These are phyloP conservation scores for Drosophila lowei DNA, from an alignment of 1,140 invertebrate species.

Conservation along the genomic window DNA sequence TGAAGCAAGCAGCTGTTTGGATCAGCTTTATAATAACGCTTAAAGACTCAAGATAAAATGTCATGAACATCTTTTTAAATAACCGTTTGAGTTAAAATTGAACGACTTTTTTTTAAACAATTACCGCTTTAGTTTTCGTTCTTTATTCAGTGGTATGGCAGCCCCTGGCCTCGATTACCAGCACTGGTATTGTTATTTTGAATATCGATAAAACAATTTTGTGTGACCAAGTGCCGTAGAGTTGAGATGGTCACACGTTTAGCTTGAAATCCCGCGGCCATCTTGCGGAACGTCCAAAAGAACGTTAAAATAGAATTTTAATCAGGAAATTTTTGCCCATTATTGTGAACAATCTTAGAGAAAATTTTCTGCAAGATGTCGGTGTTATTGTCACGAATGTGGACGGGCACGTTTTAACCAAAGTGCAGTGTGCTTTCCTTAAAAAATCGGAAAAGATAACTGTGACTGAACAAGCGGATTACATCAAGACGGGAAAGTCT, in stretches of 20 bases:
- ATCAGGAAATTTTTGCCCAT: neutral
- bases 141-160: no score
- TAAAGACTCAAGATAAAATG: no score
- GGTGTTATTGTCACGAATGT: conserved; percentile 97
- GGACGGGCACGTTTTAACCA: conserved; percentile 97
- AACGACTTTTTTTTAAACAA: no score
- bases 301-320: no score
- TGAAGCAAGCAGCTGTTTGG: conserved; percentile 42
- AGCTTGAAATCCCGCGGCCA: neutral
- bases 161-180: no score
- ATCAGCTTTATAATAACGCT: neutral
- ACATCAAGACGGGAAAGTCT: conserved; percentile 96
- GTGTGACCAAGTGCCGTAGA: neutral
- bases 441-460: conserved; percentile 99
- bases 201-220: neutral
- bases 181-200: no score
- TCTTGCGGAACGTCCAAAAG: conserved; percentile 1
- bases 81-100: no score
- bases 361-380: conserved; percentile 85
- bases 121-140: no score
- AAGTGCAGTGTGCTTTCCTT: conserved; percentile 95
- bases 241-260: neutral
- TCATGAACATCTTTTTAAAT: no score
- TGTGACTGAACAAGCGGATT: conserved; percentile 98
- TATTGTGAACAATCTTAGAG: neutral